phyloP scores from a whole-genome alignment of 2,888 invertebrate genomes.

The Phoenoteleia sp. region DNA sequence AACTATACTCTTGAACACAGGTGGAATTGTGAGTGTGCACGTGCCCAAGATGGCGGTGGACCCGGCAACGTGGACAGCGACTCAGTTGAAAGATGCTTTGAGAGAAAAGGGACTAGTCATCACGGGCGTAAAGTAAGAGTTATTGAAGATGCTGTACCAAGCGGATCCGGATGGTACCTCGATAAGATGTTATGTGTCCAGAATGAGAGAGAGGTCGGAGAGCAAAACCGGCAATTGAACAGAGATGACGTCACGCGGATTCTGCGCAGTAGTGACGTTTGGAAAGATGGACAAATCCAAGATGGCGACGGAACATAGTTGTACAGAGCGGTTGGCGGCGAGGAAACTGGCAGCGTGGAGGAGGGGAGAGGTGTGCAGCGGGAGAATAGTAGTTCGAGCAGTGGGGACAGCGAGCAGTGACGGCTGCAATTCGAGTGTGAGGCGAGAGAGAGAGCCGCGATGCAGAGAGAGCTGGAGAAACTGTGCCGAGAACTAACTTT shows the following conservation, averaged over 20 bases:
- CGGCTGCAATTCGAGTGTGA: not conserved
- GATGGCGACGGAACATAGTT: not conserved
- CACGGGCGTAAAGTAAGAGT: not conserved
- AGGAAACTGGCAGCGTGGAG: not conserved
- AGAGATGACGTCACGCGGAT: not conserved
- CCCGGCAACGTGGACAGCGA: not conserved
- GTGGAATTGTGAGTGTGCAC: not conserved
- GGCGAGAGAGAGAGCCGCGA: not conserved
- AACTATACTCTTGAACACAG: too few relatives aligned
- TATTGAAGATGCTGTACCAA: not conserved
- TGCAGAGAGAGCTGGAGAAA: not conserved
- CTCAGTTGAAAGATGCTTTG: not conserved
- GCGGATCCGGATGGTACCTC: not conserved
- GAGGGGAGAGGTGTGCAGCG: not conserved
- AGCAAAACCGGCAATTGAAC: not conserved
- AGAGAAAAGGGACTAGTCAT: not conserved
- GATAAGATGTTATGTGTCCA: not conserved
- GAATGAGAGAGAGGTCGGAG: too few relatives aligned
- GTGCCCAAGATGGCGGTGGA: not conserved
- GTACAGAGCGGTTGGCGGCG: not conserved
- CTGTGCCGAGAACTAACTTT: not conserved
- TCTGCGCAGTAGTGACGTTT: not conserved
- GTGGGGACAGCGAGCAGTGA: not conserved
- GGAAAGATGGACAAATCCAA: not conserved
- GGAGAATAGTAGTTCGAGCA: not conserved